A percentile compares a stretch with the other conserved stretches of the same genome.
These are phyloP conservation scores for Chymomyza costata DNA, from an alignment of 1,140 invertebrate species.

Conservation along the genomic window DNA sequence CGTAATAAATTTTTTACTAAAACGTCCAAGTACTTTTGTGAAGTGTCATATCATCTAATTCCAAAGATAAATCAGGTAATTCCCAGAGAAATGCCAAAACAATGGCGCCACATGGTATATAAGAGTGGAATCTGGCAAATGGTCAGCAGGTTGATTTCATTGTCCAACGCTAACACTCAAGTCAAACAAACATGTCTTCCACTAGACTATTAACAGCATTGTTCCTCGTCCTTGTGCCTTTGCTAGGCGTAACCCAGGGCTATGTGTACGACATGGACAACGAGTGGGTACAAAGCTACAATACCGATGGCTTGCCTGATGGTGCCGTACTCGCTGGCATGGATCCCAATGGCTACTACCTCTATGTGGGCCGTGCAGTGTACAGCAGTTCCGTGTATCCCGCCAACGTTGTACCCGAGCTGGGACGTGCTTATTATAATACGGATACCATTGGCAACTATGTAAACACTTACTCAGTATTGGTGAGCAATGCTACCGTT, in stretches of 20 bases:
- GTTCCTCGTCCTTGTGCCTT: slow-evolving; percentile 23
- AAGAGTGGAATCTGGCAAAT: too few relatives aligned
- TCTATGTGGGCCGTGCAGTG: slow-evolving; percentile 29
- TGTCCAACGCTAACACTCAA: too few relatives aligned
- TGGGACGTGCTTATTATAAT: slow-evolving; percentile 30
- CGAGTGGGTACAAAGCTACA: slow-evolving; percentile 29
- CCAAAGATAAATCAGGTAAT: too few relatives aligned
- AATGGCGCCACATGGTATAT: too few relatives aligned
- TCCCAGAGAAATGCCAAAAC: too few relatives aligned
- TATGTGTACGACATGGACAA: slow-evolving; percentile 29
- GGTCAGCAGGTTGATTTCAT: too few relatives aligned
- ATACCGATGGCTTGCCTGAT: slow-evolving; percentile 34
- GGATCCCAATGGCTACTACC: slow-evolving; percentile 38
- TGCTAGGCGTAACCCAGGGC: slow-evolving; percentile 25
- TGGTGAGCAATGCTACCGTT: slow-evolving; percentile 36
- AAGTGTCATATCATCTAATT: too few relatives aligned
- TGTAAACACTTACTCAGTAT: slow-evolving; percentile 12
- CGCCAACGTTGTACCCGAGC: slow-evolving; percentile 34
- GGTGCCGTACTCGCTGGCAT: slow-evolving; percentile 30
- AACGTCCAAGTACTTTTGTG: too few relatives aligned
- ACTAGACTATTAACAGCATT: slow-evolving; percentile 7
- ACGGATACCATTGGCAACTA: slow-evolving; percentile 4
- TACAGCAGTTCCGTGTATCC: slow-evolving; percentile 26
- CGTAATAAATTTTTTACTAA: too few relatives aligned
- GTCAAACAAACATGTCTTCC: slow-evolving; percentile 16